Conservation (phyloP, 2,113 vertebrate species). For the Laticauda laticaudata region DNA sequence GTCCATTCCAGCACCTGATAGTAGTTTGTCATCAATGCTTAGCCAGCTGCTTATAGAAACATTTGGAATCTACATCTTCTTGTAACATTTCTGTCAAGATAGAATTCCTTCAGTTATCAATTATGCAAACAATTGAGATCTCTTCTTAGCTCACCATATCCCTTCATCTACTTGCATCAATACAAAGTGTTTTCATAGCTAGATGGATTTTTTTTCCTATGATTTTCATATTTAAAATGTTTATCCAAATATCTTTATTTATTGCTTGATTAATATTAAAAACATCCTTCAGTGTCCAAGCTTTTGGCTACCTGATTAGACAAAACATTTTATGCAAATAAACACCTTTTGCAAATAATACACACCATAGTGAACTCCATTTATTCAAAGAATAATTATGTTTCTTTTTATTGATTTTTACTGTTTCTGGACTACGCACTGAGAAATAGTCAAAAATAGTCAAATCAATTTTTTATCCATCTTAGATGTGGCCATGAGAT, state of each 20-base stretch:
- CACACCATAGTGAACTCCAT: background rate
- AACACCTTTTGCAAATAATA: background rate
- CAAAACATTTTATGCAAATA: background rate
- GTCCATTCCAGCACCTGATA: background rate
- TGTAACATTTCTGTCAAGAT: background rate
- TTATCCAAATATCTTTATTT: background rate
- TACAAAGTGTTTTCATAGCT: background rate
- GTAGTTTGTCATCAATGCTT: background rate
- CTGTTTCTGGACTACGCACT: background rate
- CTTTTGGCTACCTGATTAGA: background rate
- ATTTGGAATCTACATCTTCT: background rate
- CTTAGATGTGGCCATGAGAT: background rate
- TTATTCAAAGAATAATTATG: background rate
- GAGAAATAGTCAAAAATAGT: background rate
- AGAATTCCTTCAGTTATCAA: background rate
- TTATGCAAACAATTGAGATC: background rate
- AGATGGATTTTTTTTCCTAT: background rate
- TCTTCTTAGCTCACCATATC: background rate
- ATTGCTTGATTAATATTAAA: background rate
- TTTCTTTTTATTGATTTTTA: background rate
- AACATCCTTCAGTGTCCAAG: background rate
- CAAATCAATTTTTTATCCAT: background rate
- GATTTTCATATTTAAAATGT: background rate
- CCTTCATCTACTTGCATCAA: background rate
- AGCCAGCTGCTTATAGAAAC: background rate